Percentiles rank a stretch among this genome's conserved stretches.
phyloP scores from a whole-genome alignment of 1,140 invertebrate species.

The Panulirus ornatus region DNA sequence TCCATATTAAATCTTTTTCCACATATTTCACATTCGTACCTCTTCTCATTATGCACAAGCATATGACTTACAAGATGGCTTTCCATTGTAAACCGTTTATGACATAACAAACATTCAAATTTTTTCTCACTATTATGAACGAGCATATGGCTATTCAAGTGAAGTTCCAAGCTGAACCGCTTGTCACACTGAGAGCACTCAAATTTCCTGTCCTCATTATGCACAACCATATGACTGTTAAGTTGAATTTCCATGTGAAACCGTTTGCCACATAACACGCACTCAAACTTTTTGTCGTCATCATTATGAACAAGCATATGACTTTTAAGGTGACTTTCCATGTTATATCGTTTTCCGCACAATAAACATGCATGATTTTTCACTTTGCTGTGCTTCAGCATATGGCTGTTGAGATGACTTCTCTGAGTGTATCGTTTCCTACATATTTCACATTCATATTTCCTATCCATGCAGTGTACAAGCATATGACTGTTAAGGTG shows the following conservation, averaged over 20 bases:
- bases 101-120: slow-evolving; percentile 91
- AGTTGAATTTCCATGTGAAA: slow-evolving; percentile 90
- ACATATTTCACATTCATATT: slow-evolving; percentile 75
- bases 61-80: slow-evolving; percentile 94
- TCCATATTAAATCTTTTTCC: slow-evolving; percentile 92
- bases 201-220: slow-evolving; percentile 51
- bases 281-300: slow-evolving; percentile 84
- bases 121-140: slow-evolving; percentile 78
- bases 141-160: slow-evolving; percentile 65
- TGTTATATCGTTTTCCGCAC: slow-evolving; percentile 61
- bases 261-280: slow-evolving; percentile 88
- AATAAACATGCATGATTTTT: slow-evolving; percentile 58
- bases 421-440: slow-evolving; percentile 55
- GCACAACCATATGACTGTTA: slow-evolving; percentile 76
- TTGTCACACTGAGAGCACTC: slow-evolving; percentile 58
- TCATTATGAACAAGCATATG: slow-evolving; percentile 90
- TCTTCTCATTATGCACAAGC: slow-evolving; percentile 84
- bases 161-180: slow-evolving; percentile 48
- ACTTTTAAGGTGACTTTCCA: slow-evolving; percentile 84
- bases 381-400: slow-evolving; percentile 76
- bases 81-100: slow-evolving; percentile 93
- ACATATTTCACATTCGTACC: slow-evolving; percentile 88
- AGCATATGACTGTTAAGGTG: slow-evolving; percentile 75
- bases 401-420: slow-evolving; percentile 71
- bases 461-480: slow-evolving; percentile 74